A percentile compares a stretch with the other conserved stretches of the same genome.
Evolutionary conservation across 1,140 invertebrate genomes (phyloP).

Genomic region (Aphidius ervi): DNA sequence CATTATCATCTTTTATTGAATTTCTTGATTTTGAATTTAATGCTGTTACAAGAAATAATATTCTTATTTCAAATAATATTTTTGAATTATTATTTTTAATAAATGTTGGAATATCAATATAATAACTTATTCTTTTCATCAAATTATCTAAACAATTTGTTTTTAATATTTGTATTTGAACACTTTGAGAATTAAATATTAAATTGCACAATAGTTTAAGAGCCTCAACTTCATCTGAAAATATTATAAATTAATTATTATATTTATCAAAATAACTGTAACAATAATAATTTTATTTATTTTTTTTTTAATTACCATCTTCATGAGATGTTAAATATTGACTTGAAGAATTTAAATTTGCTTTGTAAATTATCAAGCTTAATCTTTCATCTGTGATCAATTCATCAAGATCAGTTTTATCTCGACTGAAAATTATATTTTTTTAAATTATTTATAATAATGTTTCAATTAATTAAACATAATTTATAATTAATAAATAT

Average conservation of each 20-base stretch:
- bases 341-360: slow-evolving; percentile 54
- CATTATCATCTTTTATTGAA: slow-evolving; percentile 73
- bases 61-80: slow-evolving; percentile 77
- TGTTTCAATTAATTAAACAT: neutral
- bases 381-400: slow-evolving; percentile 66
- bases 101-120: slow-evolving; percentile 57
- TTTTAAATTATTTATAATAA: slow-evolving; percentile 7
- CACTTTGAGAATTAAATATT: slow-evolving; percentile 73
- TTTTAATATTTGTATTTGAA: slow-evolving; percentile 65
- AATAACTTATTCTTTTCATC: slow-evolving; percentile 69
- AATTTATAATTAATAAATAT: slow-evolving; percentile 1
- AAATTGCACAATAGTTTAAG: slow-evolving; percentile 88
- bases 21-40: slow-evolving; percentile 67
- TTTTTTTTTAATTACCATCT: slow-evolving; percentile 28
- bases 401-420: slow-evolving; percentile 68
- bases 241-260: slow-evolving; percentile 43
- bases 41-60: slow-evolving; percentile 85
- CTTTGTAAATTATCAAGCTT: slow-evolving; percentile 60
- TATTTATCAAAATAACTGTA: slow-evolving; percentile 22
- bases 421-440: slow-evolving; percentile 56
- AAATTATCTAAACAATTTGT: slow-evolving; percentile 72
- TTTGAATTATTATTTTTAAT: slow-evolving; percentile 59
- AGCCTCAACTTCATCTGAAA: slow-evolving; percentile 69
- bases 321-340: slow-evolving; percentile 31
- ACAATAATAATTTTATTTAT: neutral